Percentiles rank a stretch among this genome's conserved stretches.
phyloP scores from a whole-genome alignment of 2,888 invertebrate genomes.

The Sylvicola cinctus region DNA sequence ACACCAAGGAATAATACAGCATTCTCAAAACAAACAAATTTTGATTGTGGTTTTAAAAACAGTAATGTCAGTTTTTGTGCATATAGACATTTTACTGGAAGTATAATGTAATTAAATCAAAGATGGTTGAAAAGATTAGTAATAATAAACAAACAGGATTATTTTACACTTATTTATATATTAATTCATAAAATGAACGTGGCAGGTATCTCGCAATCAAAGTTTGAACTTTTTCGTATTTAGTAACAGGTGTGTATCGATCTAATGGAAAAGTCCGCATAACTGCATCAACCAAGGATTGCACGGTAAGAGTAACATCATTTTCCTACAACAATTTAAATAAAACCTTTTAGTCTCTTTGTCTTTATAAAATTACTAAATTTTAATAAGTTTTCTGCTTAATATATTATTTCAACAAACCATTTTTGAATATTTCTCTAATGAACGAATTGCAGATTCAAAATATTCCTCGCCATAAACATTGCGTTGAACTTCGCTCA shows the following conservation, averaged over 20 bases:
- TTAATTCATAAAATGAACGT: slow-evolving; percentile 61
- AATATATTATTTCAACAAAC: slow-evolving; percentile 11
- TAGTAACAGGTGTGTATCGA: slow-evolving; percentile 66
- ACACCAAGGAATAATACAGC: no score
- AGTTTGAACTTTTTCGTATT: slow-evolving; percentile 57
- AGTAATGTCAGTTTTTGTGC: no score
- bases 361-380: neutral
- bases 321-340: slow-evolving; percentile 33
- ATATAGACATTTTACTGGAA: no score
- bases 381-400: neutral
- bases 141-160: no score
- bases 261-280: slow-evolving; percentile 63
- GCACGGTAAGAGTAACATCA: slow-evolving; percentile 54
- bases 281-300: slow-evolving; percentile 55
- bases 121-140: no score
- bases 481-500: slow-evolving; percentile 54
- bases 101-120: no score
- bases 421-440: slow-evolving; percentile 58
- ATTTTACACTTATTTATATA: no score
- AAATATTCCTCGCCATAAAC: slow-evolving; percentile 70
- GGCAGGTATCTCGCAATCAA: slow-evolving; percentile 64
- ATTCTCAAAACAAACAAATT: no score
- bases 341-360: neutral
- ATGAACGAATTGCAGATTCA: slow-evolving; percentile 53
- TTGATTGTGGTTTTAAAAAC: no score